Base-by-base conservation (phyloP, 2,888 invertebrate genomes). In the Subacronicta megacephala region DNA sequence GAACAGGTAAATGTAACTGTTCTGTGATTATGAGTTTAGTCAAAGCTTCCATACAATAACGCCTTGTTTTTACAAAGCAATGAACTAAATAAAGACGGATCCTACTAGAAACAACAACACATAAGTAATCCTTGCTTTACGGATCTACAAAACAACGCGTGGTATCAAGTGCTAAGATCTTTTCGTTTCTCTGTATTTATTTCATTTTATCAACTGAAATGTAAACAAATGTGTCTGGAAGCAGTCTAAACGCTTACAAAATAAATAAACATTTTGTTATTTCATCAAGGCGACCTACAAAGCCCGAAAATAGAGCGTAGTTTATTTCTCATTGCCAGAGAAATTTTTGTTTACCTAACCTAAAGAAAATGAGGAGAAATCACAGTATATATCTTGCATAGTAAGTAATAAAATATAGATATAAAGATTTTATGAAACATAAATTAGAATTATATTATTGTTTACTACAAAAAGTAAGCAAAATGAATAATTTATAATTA, bases 251-350 rank as follows among this genome's bases (percentile, higher is more conserved):
- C 29, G 15, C 26, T 44, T 55, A 35, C 29, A 20, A 63, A 50
- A 46, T 31, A 54, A 62, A 44, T 13, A 54, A 62, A 50, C 42
- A 23, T 33, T 15, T 3, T 16, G 38, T 44, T 51, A 56, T 56
- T 42, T 56, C 38, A 42, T 31, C 29, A 31, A 17, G 1, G 7
- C 26, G 49, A 55, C 41, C 55, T 69, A 55, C n/a, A 46, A 46
- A 64, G n/a, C 31, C 31, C 16, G 6, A 36, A 35, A 62, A 44
- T 35, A 54, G 20, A 36, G 7, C 18, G 9, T 45, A 37, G 37
- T 40, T 50, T 35, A 46, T 55, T 43, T 50, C 20, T 49, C 33
- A 50, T 42, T 42, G 41, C 26, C 2, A 29, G 20, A 29, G 2
- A 49, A 23, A 18, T 45, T 26, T 46, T 1, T 37, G 16, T 41